phyloP scores from a whole-genome alignment of 2,113 vertebrate genomes.

The Peromyscus maniculatus region DNA sequence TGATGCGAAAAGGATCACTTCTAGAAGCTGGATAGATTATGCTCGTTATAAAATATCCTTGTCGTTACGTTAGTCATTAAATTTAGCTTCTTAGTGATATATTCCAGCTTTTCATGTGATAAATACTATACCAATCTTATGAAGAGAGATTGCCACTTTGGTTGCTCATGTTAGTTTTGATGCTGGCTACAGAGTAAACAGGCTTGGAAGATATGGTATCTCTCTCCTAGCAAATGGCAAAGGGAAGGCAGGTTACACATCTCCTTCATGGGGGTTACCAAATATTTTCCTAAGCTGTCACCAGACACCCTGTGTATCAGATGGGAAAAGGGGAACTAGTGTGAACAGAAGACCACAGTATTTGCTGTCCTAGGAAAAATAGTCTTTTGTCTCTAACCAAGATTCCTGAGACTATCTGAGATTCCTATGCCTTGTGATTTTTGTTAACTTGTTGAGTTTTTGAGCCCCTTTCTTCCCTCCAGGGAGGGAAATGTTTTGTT shows the following conservation, averaged over 20 bases:
- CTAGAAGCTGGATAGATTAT: background rate
- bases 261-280: background rate
- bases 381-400: background rate
- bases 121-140: background rate
- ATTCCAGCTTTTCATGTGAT: background rate
- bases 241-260: rapidly evolving
- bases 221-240: background rate
- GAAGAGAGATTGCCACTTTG: background rate
- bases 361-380: rapidly evolving
- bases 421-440: background rate
- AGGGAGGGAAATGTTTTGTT: background rate
- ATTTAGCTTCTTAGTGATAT: background rate
- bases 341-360: background rate
- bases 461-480: background rate
- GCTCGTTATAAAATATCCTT: background rate
- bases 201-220: background rate
- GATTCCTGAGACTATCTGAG: background rate
- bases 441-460: background rate
- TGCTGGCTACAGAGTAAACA: rapidly evolving
- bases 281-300: background rate
- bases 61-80: background rate
- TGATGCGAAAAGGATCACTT: background rate
- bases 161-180: background rate
- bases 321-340: background rate
- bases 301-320: background rate